phyloP scores from a whole-genome alignment of 2,888 invertebrate genomes.

The Ornithoptera priamus region DNA sequence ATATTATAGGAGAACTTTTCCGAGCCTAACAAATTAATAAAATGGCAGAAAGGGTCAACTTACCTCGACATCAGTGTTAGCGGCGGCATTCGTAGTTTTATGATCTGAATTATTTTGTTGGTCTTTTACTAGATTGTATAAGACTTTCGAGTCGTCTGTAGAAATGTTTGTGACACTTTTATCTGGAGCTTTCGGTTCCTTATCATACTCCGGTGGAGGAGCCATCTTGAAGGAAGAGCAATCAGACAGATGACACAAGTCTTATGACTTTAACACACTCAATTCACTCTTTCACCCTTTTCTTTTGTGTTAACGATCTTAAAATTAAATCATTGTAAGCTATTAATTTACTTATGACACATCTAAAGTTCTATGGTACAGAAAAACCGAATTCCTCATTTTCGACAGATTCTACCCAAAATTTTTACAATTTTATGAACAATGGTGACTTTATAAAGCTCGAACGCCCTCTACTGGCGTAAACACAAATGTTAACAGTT shows the following conservation, averaged over 20 bases:
- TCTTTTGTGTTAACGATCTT: slow-evolving; percentile 56
- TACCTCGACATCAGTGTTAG: slow-evolving; percentile 69
- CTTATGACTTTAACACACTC: slow-evolving; percentile 75
- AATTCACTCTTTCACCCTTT: slow-evolving; percentile 62
- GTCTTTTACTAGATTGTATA: slow-evolving; percentile 65
- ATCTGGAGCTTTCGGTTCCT: slow-evolving; percentile 87
- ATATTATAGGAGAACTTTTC: slow-evolving; percentile 27
- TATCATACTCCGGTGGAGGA: slow-evolving; percentile 88
- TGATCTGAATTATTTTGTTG: slow-evolving; percentile 65
- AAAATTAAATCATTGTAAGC: slow-evolving; percentile 65
- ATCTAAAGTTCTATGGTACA: slow-evolving; percentile 65
- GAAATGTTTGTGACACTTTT: slow-evolving; percentile 75
- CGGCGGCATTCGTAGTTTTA: slow-evolving; percentile 56
- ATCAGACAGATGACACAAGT: slow-evolving; percentile 78
- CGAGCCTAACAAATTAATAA: slow-evolving; percentile 46
- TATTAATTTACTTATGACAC: slow-evolving; percentile 57
- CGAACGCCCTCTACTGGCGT: slow-evolving; percentile 35
- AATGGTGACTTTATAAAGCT: slow-evolving; percentile 34
- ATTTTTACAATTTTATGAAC: slow-evolving; percentile 64
- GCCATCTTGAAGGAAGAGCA: slow-evolving; percentile 85
- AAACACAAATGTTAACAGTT: slow-evolving; percentile 5
- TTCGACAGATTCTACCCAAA: slow-evolving; percentile 71
- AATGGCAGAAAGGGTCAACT: slow-evolving; percentile 63
- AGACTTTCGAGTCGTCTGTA: slow-evolving; percentile 73
- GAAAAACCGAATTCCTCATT: slow-evolving; percentile 70